phyloP scores from a whole-genome alignment of 2,113 vertebrate genomes.

The Nicator chloris region DNA sequence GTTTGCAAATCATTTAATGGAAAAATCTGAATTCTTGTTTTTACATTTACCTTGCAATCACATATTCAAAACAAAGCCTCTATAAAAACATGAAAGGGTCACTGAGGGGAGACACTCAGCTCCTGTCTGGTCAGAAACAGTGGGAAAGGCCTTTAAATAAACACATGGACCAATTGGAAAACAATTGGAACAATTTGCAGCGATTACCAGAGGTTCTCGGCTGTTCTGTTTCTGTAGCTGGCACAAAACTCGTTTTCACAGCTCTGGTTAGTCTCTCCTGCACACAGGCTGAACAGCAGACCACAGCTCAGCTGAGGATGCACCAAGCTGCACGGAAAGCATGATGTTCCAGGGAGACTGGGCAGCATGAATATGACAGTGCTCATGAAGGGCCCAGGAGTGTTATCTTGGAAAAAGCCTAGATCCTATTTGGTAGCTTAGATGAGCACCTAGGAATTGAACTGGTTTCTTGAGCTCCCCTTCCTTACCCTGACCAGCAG shows the following conservation, averaged over 20 bases:
- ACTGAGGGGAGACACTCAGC: background rate
- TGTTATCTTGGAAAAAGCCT: background rate
- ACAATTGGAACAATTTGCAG: constrained; percentile 40
- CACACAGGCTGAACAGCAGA: background rate
- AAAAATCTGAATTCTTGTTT: background rate
- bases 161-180: background rate
- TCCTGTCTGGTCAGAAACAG: background rate
- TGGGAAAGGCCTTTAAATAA: constrained; percentile 33
- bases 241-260: background rate
- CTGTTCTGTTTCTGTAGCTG: constrained; percentile 16
- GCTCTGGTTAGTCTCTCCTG: background rate
- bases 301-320: background rate
- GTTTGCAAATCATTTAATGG: background rate
- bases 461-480: background rate
- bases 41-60: background rate
- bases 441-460: background rate
- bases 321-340: background rate
- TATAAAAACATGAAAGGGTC: background rate
- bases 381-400: background rate
- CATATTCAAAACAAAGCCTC: background rate
- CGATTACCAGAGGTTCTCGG: background rate
- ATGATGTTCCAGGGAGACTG: background rate
- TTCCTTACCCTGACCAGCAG: background rate
- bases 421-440: background rate
- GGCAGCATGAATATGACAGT: background rate